phyloP scores from a whole-genome alignment of 2,888 invertebrate species.

The Eumacrocentrus americanus region DNA sequence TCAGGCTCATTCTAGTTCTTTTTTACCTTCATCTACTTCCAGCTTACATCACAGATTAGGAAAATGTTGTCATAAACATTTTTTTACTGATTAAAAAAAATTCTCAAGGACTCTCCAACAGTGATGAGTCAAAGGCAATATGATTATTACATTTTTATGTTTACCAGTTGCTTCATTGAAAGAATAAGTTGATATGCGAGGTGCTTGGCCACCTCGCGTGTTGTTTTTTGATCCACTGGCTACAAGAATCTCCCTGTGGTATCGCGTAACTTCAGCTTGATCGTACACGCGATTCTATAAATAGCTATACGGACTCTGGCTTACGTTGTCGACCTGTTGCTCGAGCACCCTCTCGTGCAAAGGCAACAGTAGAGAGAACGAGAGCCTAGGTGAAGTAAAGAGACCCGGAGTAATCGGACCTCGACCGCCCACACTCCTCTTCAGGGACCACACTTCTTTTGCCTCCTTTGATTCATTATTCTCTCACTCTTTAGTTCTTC shows the following conservation, averaged over 20 bases:
- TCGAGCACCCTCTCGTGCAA: conserved; percentile 9
- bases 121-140: too few relatives aligned
- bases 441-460: background rate
- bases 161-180: background rate
- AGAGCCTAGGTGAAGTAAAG: conserved; percentile 3
- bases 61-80: background rate
- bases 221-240: background rate
- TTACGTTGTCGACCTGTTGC: conserved; percentile 30
- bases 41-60: too few relatives aligned
- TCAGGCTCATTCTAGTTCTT: background rate
- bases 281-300: conserved; percentile 30
- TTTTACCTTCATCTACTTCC: too few relatives aligned
- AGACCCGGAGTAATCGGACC: conserved; percentile 52
- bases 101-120: background rate
- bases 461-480: background rate
- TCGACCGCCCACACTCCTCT: conserved; percentile 18
- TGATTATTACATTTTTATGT: background rate
- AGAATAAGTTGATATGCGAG: background rate
- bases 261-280: conserved; percentile 27
- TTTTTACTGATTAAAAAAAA: background rate
- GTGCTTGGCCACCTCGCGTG: background rate
- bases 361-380: background rate
- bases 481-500: conserved; percentile 36
- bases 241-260: conserved; percentile 18
- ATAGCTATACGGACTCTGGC: conserved; percentile 12